Evolutionary conservation across 1,140 invertebrate species (phyloP).

Genomic region (Cephus cinctus): DNA sequence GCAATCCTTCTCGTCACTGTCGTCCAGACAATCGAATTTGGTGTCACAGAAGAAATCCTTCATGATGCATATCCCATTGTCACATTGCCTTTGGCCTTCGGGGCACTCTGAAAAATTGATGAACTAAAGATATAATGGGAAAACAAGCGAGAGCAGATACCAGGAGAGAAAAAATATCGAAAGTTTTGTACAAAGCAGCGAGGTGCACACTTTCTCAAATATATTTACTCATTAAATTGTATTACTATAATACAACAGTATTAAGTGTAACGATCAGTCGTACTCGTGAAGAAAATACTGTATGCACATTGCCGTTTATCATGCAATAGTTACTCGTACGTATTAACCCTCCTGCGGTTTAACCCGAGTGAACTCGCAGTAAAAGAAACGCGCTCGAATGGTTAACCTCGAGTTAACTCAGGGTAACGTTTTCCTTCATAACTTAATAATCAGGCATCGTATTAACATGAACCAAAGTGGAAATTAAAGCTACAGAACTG

Average conservation of each 20-base stretch:
- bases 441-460: too few species aligned
- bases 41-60: constrained; percentile 58
- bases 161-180: neutral
- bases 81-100: constrained; percentile 59
- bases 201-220: neutral
- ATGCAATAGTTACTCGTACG: too few species aligned
- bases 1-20: constrained; percentile 70
- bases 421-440: too few species aligned
- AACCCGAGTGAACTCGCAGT: too few species aligned
- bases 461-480: too few species aligned
- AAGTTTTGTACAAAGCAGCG: neutral
- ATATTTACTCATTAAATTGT: neutral
- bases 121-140: neutral
- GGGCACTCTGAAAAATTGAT: constrained; percentile 52
- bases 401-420: too few species aligned
- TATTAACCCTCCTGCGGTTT: too few species aligned
- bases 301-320: constrained; percentile 34
- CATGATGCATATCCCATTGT: constrained; percentile 60
- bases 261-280: too few species aligned
- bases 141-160: constrained; percentile 9
- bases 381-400: too few species aligned
- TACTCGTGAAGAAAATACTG: too few species aligned
- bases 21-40: constrained; percentile 68
- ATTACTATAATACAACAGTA: constrained; percentile 7
- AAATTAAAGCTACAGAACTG: too few species aligned